Conservation (phyloP, 2,113 vertebrate species). For the Burhinus bistriatus region DNA sequence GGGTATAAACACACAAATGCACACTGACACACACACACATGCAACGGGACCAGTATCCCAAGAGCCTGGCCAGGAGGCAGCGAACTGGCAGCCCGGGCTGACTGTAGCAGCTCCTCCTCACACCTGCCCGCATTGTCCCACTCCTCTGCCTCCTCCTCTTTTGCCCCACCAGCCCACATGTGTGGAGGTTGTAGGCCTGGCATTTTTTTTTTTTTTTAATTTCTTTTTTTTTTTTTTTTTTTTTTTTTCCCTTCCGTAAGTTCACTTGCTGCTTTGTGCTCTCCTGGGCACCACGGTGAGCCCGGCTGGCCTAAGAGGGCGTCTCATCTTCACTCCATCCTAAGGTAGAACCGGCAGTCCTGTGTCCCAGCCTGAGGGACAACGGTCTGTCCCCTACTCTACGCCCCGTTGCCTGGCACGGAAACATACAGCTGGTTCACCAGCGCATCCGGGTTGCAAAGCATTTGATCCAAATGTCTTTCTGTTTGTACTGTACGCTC, state of each 20-base stretch:
- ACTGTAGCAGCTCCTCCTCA: not conserved
- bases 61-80: not conserved
- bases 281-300: not conserved
- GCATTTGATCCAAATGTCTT: fast-evolving
- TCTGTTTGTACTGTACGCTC: fast-evolving
- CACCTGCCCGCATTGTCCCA: fast-evolving
- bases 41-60: fast-evolving
- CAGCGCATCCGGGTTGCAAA: fast-evolving
- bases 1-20: not conserved
- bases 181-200: not conserved
- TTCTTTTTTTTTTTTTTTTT: not conserved
- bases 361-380: not conserved
- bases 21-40: not conserved
- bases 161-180: not conserved
- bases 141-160: not conserved
- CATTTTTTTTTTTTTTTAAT: not conserved
- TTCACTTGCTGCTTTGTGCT: not conserved
- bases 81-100: not conserved
- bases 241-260: not conserved
- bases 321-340: not conserved
- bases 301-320: not conserved
- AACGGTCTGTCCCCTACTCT: not conserved
- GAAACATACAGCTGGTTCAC: fast-evolving
- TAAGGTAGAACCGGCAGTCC: not conserved
- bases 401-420: fast-evolving